Evolutionary conservation across 2,797 vertebrate species (phyloP), one percentile per base, ranked within the genome.

Genomic region (Chanos chanos): DNA sequence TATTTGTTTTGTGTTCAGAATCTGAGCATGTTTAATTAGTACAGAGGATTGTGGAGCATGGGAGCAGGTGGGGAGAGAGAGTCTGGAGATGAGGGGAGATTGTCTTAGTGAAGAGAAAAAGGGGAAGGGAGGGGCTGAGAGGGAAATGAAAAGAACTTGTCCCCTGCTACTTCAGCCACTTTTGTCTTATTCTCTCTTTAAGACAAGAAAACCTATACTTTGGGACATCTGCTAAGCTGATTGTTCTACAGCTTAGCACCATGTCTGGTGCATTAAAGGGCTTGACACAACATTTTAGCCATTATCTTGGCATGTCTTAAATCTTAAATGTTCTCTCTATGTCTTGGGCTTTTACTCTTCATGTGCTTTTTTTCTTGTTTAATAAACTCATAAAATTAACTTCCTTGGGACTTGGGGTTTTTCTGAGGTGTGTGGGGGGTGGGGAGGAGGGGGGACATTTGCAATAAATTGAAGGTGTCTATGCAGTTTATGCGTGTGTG

Each of bases 21-120:
- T 70, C 64, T 62, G 69, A 66, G 64, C 59, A 58, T 62, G 65
- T 61, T 75, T 78, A 72, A 78, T 74, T 78, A 71, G 64, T 59
- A 66, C 39, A 60, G 55, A 60, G 34, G 61, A 60, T 44, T 59
- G 33, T 31, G 36, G 43, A 56, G 44, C 37, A 54, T 22, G 45
- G 56, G 70, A 68, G 64, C 73, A 76, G 63, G 73, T 77, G 73
- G 63, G 68, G 54, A n/a, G n/a, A n/a, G 70, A 63, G 50, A 66
- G 57, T 61, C 27, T 50, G 8, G 25, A 58, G 64, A 72, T 64
- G 66, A 71, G 56, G 64, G 61, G 55, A 71, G 67, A 72, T 70
- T 68, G 67, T 71, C 59, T 69, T 61, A 57, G 62, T 54, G 63
- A 5, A 39, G 34, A 49, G 53, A 57, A 49, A 36, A 39, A 6